Base-by-base conservation (phyloP, 2,797 vertebrate species). In the Fratercula arctica region DNA sequence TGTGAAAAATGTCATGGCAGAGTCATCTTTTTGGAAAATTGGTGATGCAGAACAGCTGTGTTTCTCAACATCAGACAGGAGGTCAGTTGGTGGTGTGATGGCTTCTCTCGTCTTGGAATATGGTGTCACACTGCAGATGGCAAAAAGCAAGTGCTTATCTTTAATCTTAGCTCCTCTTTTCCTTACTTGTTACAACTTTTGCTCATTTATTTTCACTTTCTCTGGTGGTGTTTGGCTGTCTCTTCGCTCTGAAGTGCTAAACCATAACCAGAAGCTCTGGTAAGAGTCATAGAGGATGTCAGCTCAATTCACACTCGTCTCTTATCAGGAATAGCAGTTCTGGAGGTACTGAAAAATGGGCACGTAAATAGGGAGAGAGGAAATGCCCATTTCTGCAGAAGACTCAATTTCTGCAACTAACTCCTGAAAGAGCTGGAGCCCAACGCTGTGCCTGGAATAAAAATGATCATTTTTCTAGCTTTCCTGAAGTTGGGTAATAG, bases 11-110 rank as follows among this genome's bases (percentile, higher is more conserved):
- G 45, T 95, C 64, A 50, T 66, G 72, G 26, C 77, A 92, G 39
- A 84, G 41, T 84, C 66, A 72, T 86, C 26, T 75, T 68, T 91
- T 74, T 43, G 76, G 82, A n/a, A 90, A 68, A 28, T 0, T 87
- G 48, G 31, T 89, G 89, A 80, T 85, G 53, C 51, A 88, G 88
- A 94, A 57, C 72, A 90, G 57, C 91, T 91, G 85, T 91, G 35
- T 80, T 91, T 91, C 64, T 46, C 56, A 76, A 14, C 39, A 74
- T 33, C 39, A 76, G 82, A 41, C 23, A 39, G 57, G 29, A 89
- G 21, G 48, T 59, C 29, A 20, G 8, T 51, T 63, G 45, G 48
- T 85, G 48, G 63, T 16, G 13, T 20, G 70, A 54, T 74, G 70
- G n/a, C 23, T 94, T 92, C 56, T 90, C n/a, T 5, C 3, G 2